Base-by-base conservation (phyloP, 2,888 invertebrate species). In the Apotomis betuletana region DNA sequence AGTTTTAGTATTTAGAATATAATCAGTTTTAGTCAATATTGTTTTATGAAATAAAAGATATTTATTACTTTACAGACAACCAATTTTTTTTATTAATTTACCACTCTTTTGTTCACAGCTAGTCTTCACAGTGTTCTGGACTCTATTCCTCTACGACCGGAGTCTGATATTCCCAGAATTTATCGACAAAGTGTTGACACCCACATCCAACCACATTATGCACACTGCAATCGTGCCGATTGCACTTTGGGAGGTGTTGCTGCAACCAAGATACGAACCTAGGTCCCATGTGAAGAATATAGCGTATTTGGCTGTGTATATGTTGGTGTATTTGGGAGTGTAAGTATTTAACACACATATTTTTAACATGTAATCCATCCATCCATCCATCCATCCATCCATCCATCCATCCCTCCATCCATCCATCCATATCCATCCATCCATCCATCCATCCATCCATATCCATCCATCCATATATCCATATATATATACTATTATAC, bases 111-210 rank as follows among this genome's bases (percentile, higher is more conserved):
- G 13, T 41, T 52, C 63, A 54, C 77, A 78, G 78, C 57, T 78
- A 15, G 77, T 77, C 10, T 70, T 76, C 70, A 70, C 74, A 6
- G 12, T 78, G 46, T 78, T 78, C 69, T 78, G 78, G 78, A 8
- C 74, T 15, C 27, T 78, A 65, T 77, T 75, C 70, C 44, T 72
- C 2, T 77, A 76, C 69, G 77, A 78, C 67, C 69, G 75, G 61
- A 67, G 67, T 13, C 72, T 78, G 6, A 76, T 78, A 36, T 74
- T 76, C 55, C 78, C 78, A 0, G 62, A 46, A 8, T 77, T 74
- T 60, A 62, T 72, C 3, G 77, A 78, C 59, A 65, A 72, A 54
- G 71, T 76, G 4, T 58, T 78, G 5, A 61, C 74, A 0, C 60
- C 70, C 0, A 41, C 58, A 0, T 74, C 74, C 10, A 77, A 78